Evolutionary conservation across 2,797 vertebrate genomes (phyloP).

Genomic region (Chiroxiphia lanceolata): DNA sequence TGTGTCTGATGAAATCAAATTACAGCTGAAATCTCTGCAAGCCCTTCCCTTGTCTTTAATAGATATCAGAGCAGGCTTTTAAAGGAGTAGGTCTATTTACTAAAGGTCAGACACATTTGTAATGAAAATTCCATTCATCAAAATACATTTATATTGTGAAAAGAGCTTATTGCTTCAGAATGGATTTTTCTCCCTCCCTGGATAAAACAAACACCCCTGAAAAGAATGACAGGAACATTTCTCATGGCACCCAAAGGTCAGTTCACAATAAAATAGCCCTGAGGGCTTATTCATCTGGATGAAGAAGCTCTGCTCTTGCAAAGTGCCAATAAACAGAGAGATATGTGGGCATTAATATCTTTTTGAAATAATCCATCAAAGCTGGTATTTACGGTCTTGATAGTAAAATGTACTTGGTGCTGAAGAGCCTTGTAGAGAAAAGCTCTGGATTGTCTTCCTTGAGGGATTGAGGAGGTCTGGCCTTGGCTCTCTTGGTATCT

Average conservation of each 20-base stretch:
- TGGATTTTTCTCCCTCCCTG: neutral
- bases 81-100: slow-evolving; percentile 9
- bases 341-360: neutral
- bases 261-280: neutral
- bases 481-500: neutral
- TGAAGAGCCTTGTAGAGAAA: neutral
- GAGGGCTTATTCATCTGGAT: neutral
- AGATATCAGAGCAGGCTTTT: slow-evolving; percentile 16
- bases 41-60: neutral
- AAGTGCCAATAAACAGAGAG: neutral
- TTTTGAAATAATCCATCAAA: neutral
- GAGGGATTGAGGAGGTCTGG: neutral
- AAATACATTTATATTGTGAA: slow-evolving; percentile 10
- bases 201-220: neutral
- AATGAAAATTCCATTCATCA: slow-evolving; percentile 54
- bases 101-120: slow-evolving; percentile 44
- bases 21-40: neutral
- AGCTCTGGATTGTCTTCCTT: neutral
- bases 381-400: neutral
- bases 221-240: neutral
- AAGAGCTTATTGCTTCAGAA: slow-evolving; percentile 2
- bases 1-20: neutral
- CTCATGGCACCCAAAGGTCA: slow-evolving; percentile 13
- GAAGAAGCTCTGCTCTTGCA: neutral
- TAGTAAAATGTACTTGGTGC: neutral